Evolutionary conservation across 2,888 invertebrate species (phyloP).

Genomic region (Anarsia innoxiella): DNA sequence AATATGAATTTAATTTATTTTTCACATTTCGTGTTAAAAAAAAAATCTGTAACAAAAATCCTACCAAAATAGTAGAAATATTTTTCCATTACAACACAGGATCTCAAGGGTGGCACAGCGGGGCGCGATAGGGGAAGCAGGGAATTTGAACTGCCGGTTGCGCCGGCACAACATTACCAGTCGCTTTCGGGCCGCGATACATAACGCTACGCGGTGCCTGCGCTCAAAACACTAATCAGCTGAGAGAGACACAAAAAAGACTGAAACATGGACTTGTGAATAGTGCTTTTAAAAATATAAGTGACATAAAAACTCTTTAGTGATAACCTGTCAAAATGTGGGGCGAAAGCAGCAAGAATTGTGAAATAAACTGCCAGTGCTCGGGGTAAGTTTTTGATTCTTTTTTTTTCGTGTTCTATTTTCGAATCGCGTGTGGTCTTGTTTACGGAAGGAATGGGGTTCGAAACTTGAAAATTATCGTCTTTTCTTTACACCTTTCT

Average conservation of each 20-base stretch:
- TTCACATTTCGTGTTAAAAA: too few relatives aligned
- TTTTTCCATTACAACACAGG: conserved; percentile 23
- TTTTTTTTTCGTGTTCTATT: conserved; percentile 15
- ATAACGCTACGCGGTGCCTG: conserved; percentile 16
- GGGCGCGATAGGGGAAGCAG: conserved; percentile 19
- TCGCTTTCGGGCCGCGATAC: conserved; percentile 25
- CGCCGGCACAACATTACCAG: too few relatives aligned
- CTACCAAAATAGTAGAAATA: conserved; percentile 44
- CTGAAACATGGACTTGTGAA: conserved; percentile 49
- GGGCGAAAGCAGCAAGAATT: conserved; percentile 56
- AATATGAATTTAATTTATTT: too few relatives aligned
- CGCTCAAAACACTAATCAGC: conserved; percentile 17
- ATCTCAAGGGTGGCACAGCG: conserved; percentile 35
- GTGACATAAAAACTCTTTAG: conserved; percentile 9
- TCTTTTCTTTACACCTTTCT: too few relatives aligned
- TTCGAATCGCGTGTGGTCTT: conserved; percentile 4
- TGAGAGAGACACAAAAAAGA: conserved; percentile 34
- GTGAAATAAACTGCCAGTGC: conserved; percentile 63
- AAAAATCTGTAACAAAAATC: too few relatives aligned
- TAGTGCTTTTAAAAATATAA: conserved; percentile 18
- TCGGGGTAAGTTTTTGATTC: conserved; percentile 51
- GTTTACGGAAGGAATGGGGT: conserved; percentile 9
- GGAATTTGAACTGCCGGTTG: conserved; percentile 15
- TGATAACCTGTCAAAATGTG: conserved; percentile 45
- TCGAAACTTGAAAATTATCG: too few relatives aligned